Evolutionary conservation across 2,797 vertebrate species (phyloP).

Genomic region (Chloroceryle inda): DNA sequence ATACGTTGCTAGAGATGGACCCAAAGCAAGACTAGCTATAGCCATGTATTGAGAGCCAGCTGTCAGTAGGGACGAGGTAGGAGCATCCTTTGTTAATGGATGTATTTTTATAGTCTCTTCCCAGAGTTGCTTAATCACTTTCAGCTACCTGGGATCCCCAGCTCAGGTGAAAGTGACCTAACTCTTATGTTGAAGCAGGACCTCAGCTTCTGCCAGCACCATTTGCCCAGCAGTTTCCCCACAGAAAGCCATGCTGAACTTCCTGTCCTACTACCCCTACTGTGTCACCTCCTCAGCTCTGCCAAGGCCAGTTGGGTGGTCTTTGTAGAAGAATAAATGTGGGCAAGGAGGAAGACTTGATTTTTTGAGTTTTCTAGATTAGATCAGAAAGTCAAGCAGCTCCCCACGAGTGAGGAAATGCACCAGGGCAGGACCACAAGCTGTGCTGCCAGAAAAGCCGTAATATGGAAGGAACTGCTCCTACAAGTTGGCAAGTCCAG

Average conservation of each 20-base stretch:
- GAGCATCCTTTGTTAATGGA: not conserved
- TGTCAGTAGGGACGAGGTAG: not conserved
- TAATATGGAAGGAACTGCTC: not conserved
- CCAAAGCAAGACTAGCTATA: not conserved
- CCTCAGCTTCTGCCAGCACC: not conserved
- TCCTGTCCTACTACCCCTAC: not conserved
- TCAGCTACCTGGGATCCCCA: not conserved
- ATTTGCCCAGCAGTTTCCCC: not conserved
- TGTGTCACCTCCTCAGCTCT: not conserved
- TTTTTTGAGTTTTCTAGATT: not conserved
- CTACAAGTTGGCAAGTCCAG: not conserved
- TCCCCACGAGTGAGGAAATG: not conserved
- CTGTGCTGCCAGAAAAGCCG: not conserved
- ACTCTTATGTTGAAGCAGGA: not conserved
- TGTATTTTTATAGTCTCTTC: not conserved
- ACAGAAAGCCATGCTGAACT: not conserved
- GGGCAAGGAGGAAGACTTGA: not conserved
- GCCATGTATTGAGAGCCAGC: fast-evolving
- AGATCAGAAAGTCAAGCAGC: not conserved
- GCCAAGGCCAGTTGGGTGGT: not conserved
- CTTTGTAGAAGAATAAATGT: not conserved
- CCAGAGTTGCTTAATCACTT: not conserved
- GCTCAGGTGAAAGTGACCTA: not conserved
- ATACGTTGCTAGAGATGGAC: not conserved
- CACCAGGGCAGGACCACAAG: fast-evolving